Evolutionary conservation across 2,113 vertebrate genomes (phyloP).

Genomic region (Edolisoma coerulescens): DNA sequence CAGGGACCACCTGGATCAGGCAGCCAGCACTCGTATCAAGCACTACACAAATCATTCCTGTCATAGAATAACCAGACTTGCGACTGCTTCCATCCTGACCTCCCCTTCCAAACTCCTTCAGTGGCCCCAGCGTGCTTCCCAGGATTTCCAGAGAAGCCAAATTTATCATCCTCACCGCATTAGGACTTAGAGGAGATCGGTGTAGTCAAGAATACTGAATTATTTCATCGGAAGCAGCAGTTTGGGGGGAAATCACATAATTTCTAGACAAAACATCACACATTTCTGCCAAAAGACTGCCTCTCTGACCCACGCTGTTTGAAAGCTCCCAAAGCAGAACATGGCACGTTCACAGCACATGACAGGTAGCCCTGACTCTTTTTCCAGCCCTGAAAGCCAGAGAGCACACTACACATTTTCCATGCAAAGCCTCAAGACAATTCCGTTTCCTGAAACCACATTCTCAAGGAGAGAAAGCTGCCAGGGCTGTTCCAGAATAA

Average conservation of each 20-base stretch:
- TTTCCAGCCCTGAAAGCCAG: slow-evolving; percentile 14
- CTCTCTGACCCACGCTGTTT: not conserved
- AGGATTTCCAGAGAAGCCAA: not conserved
- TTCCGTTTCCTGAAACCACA: slow-evolving; percentile 12
- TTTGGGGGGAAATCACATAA: not conserved
- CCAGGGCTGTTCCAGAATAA: not conserved
- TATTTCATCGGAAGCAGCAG: not conserved
- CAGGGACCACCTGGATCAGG: not conserved
- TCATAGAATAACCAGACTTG: not conserved
- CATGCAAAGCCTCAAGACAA: not conserved
- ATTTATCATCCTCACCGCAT: not conserved
- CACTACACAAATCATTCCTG: not conserved
- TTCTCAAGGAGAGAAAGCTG: slow-evolving; percentile 9
- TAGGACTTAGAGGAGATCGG: not conserved
- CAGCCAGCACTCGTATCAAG: not conserved
- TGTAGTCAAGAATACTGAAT: not conserved
- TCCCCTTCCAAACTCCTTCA: not conserved
- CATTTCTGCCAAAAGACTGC: not conserved
- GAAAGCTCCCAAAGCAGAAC: not conserved
- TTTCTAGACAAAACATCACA: not conserved
- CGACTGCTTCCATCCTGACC: not conserved
- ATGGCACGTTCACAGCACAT: not conserved
- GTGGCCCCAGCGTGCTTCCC: not conserved
- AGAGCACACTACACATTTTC: slow-evolving; percentile 27
- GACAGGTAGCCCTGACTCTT: not conserved